Percentiles rank a stretch among this genome's conserved stretches.
These are phyloP conservation scores for Polyergus mexicanus DNA, from an alignment of 1,140 invertebrate species.

Conservation along the genomic window DNA sequence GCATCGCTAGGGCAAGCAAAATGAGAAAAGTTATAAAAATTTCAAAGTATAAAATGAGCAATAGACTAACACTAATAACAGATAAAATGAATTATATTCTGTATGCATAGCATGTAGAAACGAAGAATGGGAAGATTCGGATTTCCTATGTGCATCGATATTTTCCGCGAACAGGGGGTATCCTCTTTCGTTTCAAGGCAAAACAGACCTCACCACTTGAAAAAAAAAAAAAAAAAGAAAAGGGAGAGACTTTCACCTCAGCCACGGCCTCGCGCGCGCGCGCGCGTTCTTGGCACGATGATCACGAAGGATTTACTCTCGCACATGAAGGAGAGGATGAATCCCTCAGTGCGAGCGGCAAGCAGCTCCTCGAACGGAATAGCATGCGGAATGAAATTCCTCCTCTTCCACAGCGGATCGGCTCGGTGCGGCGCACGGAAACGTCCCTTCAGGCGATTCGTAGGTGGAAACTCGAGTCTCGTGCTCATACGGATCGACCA, in stretches of 20 bases:
- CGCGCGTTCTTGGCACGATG: conserved; percentile 63
- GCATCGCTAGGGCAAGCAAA: too few species aligned
- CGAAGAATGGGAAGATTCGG: not conserved
- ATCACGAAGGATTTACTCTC: conserved; percentile 68
- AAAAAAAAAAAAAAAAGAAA: conserved; percentile 43
- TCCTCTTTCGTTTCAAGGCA: not conserved
- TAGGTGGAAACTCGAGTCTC: conserved; percentile 71
- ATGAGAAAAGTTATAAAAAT: too few species aligned
- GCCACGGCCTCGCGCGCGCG: conserved; percentile 38
- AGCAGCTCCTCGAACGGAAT: conserved; percentile 62
- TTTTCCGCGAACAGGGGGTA: conserved; percentile 59
- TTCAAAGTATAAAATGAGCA: too few species aligned
- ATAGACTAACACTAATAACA: not conserved
- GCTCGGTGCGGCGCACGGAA: conserved; percentile 44
- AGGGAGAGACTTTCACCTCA: conserved; percentile 72
- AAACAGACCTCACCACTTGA: conserved; percentile 9
- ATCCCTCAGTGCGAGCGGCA: conserved; percentile 44
- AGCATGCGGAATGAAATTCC: conserved; percentile 68
- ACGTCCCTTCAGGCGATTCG: conserved; percentile 72
- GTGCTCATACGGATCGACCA: conserved; percentile 65
- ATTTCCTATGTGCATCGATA: conserved; percentile 38
- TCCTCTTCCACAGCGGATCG: conserved; percentile 43
- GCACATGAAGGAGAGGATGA: conserved; percentile 63
- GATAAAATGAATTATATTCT: not conserved
- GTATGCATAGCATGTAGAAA: not conserved